phyloP scores from a whole-genome alignment of 1,140 invertebrate species.

The Aporrectodea caliginosa region DNA sequence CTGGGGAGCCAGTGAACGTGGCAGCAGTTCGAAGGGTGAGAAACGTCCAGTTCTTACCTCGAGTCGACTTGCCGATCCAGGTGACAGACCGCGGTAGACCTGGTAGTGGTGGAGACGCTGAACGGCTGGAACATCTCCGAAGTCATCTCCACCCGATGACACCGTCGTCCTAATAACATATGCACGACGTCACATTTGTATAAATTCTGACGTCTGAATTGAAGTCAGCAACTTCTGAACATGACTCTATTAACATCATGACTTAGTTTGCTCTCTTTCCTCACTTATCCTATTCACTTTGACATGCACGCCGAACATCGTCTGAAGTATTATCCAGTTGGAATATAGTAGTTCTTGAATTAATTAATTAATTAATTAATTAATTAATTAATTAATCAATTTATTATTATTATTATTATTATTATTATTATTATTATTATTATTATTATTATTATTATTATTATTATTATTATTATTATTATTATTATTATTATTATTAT shows the following conservation, averaged over 20 bases:
- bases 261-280: no score
- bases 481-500: neutral
- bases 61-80: conserved; percentile 45
- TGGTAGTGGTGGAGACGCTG: conserved; percentile 39
- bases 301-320: no score
- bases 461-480: conserved; percentile 11
- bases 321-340: no score
- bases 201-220: conserved; percentile 6
- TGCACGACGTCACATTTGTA: neutral
- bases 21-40: neutral
- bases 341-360: no score
- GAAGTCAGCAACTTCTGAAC: conserved; percentile 12
- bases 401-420: conserved; percentile 1
- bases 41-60: conserved; percentile 41
- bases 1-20: no score
- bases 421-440: conserved; percentile 1
- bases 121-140: neutral
- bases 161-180: neutral
- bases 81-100: conserved; percentile 49
- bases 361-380: no score
- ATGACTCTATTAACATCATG: neutral
- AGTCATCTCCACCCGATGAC: neutral
- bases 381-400: conserved; percentile 6
- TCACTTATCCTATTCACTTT: no score
- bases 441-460: conserved; percentile 9